phyloP scores from a whole-genome alignment of 2,113 vertebrate species.

The Talpa occidentalis region DNA sequence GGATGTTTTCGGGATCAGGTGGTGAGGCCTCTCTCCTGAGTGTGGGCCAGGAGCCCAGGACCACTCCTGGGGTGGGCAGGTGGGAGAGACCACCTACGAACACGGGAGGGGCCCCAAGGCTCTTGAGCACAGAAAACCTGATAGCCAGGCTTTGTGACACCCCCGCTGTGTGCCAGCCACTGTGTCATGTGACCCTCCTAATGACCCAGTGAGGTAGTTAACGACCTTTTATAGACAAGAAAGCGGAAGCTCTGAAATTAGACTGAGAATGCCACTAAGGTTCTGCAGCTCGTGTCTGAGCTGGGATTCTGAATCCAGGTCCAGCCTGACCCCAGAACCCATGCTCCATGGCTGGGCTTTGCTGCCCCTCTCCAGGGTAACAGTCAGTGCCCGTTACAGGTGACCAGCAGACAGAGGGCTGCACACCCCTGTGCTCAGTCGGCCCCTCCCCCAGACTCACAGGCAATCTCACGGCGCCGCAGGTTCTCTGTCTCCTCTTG shows the following conservation, averaged over 20 bases:
- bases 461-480: conserved; percentile 93
- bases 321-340: background rate
- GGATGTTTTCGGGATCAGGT: background rate
- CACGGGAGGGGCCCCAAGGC: too few relatives aligned
- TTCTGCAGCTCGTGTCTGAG: fast-evolving
- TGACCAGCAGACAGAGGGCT: background rate
- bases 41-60: too few relatives aligned
- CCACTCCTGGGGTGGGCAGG: too few relatives aligned
- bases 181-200: background rate
- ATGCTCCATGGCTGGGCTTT: background rate
- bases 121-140: background rate
- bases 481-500: conserved; percentile 95
- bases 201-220: background rate
- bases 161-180: too few relatives aligned
- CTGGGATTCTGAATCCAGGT: background rate
- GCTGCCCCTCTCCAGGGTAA: fast-evolving
- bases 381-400: fast-evolving
- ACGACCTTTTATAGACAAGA: too few relatives aligned
- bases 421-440: fast-evolving
- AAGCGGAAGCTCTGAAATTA: background rate
- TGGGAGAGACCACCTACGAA: too few relatives aligned
- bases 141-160: background rate
- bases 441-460: conserved; percentile 82
- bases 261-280: background rate
- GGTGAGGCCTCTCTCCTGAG: too few relatives aligned